Evolutionary conservation across 37 sponge, comb jelly and placozoan species (phyloP).

Genomic region (Theonella swinhoei): DNA sequence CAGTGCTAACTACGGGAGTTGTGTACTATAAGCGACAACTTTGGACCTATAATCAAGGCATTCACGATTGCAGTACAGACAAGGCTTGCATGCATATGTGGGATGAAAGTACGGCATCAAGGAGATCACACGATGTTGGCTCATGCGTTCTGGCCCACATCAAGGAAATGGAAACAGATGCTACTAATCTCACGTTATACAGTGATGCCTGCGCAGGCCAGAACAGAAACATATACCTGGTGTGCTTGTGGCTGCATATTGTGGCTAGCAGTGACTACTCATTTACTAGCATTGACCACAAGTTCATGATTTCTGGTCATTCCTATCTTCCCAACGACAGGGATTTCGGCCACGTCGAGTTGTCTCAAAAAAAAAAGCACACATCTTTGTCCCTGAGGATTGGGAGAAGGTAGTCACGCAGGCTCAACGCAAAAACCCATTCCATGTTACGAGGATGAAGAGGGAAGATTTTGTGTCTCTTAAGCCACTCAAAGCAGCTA

Average conservation of each 20-base stretch:
- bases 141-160: conserved; percentile 3
- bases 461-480: conserved; percentile 27
- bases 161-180: neutral
- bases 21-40: conserved; percentile 43
- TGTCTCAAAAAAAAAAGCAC: neutral
- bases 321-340: conserved; percentile 47
- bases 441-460: conserved; percentile 12
- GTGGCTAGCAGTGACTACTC: conserved; percentile 13
- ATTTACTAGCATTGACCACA: conserved; percentile 38
- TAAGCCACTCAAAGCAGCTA: neutral
- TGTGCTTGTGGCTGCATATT: conserved; percentile 20
- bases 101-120: conserved; percentile 21
- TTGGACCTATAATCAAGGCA: conserved; percentile 51
- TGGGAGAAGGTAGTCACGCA: conserved; percentile 14
- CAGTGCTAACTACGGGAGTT: conserved; percentile 11
- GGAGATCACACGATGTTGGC: conserved; percentile 31
- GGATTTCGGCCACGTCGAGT: conserved; percentile 23
- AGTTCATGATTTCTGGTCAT: conserved; percentile 47
- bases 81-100: conserved; percentile 31
- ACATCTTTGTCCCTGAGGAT: conserved; percentile 28
- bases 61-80: conserved; percentile 13
- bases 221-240: conserved; percentile 28
- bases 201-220: conserved; percentile 47
- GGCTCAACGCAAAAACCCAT: conserved; percentile 8
- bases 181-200: conserved; percentile 6